Evolutionary conservation across 2,113 vertebrate genomes (phyloP).

Genomic region (Neopipo cinnamomea): DNA sequence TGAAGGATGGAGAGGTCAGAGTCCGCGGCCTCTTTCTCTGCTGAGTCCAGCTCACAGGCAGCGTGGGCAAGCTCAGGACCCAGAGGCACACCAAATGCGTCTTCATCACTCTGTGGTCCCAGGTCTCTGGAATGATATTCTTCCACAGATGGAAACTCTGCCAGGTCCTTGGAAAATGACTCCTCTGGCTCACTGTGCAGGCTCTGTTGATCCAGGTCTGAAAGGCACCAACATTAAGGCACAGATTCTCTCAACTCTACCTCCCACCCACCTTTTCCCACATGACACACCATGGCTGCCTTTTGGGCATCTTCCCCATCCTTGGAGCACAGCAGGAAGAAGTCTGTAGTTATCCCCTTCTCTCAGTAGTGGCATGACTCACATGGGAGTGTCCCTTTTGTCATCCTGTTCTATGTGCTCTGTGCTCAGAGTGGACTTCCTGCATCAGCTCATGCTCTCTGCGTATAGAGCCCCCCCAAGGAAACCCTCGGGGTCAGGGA

Average conservation of each 20-base stretch:
- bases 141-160: constrained; percentile 83
- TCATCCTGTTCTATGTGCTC: background rate
- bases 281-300: background rate
- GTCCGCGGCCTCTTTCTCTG: constrained; percentile 62
- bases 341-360: background rate
- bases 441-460: background rate
- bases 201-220: constrained; percentile 95
- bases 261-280: background rate
- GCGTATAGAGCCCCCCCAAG: background rate
- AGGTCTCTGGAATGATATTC: constrained; percentile 80
- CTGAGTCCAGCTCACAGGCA: constrained; percentile 65
- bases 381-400: background rate
- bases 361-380: background rate
- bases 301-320: background rate
- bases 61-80: constrained; percentile 60
- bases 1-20: constrained; percentile 84
- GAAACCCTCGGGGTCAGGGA: background rate
- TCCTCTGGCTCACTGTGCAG: constrained; percentile 91
- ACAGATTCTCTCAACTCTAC: background rate
- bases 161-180: constrained; percentile 83
- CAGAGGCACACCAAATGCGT: constrained; percentile 63
- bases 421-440: background rate
- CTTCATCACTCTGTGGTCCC: constrained; percentile 64
- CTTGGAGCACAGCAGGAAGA: background rate
- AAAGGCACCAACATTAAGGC: constrained; percentile 26